Conservation (phyloP, 2,888 invertebrate genomes). For the Vandiemenella viatica region DNA sequence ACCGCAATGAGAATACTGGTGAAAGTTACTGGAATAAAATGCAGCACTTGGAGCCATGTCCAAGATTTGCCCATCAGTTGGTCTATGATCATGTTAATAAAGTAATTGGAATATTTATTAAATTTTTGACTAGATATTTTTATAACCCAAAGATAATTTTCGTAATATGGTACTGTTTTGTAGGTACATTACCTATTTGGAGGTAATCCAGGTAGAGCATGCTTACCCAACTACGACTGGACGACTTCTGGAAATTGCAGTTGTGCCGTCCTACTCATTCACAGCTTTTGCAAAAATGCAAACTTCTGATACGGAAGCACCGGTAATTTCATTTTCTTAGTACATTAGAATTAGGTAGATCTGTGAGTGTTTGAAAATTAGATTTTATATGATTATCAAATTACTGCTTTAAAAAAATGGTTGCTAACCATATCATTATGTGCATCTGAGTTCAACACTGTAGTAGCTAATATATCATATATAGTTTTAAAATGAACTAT, state of each 20-base stretch:
- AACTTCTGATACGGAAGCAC: constrained; percentile 49
- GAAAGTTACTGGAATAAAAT: constrained; percentile 46
- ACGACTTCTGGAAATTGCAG: constrained; percentile 73
- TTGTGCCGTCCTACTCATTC: constrained; percentile 44
- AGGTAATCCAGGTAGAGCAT: constrained; percentile 68
- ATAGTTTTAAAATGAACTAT: no score
- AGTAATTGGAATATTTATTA: constrained; percentile 25
- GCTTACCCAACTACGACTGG: constrained; percentile 57
- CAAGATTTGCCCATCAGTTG: constrained; percentile 74
- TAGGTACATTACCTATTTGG: constrained; percentile 76
- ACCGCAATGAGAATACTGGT: constrained; percentile 51
- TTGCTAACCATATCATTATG: no score
- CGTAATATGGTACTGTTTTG: no score
- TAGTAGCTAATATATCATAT: no score
- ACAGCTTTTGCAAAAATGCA: constrained; percentile 45
- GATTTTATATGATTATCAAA: no score
- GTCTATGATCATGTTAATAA: constrained; percentile 64
- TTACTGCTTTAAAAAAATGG: no score
- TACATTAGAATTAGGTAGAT: no score
- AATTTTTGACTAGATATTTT: background rate
- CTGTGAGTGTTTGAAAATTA: no score
- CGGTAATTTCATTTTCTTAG: constrained; percentile 23
- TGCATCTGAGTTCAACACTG: no score
- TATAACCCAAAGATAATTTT: background rate
- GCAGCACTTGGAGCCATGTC: constrained; percentile 48